Conservation (phyloP, 2,888 invertebrate species). For the Seira musarum region DNA sequence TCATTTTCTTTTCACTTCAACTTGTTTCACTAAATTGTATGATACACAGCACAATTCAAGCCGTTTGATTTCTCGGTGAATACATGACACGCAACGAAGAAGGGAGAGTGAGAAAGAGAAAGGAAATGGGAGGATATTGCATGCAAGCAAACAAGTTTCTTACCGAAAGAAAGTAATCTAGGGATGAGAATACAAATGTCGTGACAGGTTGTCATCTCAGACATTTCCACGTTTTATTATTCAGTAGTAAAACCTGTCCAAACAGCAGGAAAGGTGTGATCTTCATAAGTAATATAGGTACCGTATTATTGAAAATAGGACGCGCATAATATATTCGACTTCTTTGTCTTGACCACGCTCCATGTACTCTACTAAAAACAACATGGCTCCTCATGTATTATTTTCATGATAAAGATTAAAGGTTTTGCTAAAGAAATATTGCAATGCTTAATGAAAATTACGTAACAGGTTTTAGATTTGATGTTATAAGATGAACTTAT, state of each 20-base stretch:
- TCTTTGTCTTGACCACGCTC: no score
- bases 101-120: constrained; percentile 3
- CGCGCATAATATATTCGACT: no score
- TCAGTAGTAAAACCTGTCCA: constrained; percentile 2
- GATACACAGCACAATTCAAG: neutral
- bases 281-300: neutral
- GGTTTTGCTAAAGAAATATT: no score
- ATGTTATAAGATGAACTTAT: no score
- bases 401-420: no score
- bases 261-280: constrained; percentile 1
- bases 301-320: no score
- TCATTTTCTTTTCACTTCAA: constrained; percentile 37
- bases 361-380: no score
- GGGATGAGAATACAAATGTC: constrained; percentile 24
- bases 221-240: constrained; percentile 1
- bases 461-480: no score
- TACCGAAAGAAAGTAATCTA: neutral
- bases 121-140: constrained; percentile 12
- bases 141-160: constrained; percentile 21
- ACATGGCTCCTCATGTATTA: no score
- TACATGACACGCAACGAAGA: constrained; percentile 24
- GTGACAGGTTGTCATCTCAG: constrained; percentile 20
- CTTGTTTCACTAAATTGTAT: constrained; percentile 24
- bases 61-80: neutral
- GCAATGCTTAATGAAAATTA: no score